Evolutionary conservation across 2,113 vertebrate species (phyloP).

Genomic region (Camelus bactrianus): DNA sequence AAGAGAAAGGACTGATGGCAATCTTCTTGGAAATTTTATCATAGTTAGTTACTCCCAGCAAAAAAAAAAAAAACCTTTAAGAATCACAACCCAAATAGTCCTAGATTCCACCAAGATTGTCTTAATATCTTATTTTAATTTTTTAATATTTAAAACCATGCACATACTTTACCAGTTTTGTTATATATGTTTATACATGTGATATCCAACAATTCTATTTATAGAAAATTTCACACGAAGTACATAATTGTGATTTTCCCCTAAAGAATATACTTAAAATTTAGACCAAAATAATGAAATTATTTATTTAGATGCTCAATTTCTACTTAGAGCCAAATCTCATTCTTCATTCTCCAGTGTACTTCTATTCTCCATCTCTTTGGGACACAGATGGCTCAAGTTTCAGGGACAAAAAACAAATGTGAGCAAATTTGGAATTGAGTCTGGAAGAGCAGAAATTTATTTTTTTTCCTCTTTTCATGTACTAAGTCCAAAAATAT

Average conservation of each 20-base stretch:
- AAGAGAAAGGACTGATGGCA: background rate
- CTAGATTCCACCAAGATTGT: conserved; percentile 88
- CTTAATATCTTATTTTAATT: conserved; percentile 84
- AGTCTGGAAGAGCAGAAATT: conserved; percentile 95
- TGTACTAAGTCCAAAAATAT: conserved; percentile 95
- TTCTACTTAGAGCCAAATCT: conserved; percentile 90
- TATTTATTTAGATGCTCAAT: conserved; percentile 87
- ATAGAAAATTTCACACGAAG: conserved; percentile 92
- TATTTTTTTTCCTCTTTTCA: conserved; percentile 87
- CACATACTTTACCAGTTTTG: conserved; percentile 86
- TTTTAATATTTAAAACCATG: conserved; percentile 77
- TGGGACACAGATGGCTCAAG: conserved; percentile 97
- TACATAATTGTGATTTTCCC: conserved; percentile 92
- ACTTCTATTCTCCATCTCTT: conserved; percentile 93
- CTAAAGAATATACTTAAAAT: conserved; percentile 95
- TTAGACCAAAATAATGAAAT: conserved; percentile 90
- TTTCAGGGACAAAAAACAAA: conserved; percentile 96
- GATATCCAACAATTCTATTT: conserved; percentile 89
- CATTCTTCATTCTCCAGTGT: conserved; percentile 89
- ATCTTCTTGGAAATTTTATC: background rate
- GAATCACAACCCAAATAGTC: conserved; percentile 84
- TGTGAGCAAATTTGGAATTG: conserved; percentile 96
- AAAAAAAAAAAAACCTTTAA: conserved; percentile 77
- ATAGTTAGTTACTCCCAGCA: conserved; percentile 79
- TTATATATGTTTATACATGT: conserved; percentile 82